Percentiles rank a stretch among this genome's conserved stretches.
Conservation (phyloP, 2,888 invertebrate genomes). For the Muschampia plurimacula region DNA sequence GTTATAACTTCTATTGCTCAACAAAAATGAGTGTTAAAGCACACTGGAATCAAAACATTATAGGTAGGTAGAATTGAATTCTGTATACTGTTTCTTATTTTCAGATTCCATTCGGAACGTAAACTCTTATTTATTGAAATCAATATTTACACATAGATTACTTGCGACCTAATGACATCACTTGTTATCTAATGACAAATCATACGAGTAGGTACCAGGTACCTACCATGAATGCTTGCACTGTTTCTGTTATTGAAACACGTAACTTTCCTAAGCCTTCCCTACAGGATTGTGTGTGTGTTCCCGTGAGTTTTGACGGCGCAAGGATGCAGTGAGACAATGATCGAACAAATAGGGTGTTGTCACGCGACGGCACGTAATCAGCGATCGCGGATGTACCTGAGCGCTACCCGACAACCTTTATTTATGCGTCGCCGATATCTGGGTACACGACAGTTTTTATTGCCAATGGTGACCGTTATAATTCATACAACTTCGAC, state of each 20-base stretch:
- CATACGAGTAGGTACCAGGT: too few species aligned
- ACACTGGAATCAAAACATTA: too few species aligned
- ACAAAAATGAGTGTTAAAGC: too few species aligned
- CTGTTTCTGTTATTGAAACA: background rate
- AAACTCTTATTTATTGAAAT: too few species aligned
- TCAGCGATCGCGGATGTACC: conserved; percentile 76
- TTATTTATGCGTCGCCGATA: conserved; percentile 81
- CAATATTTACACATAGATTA: too few species aligned
- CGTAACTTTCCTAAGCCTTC: background rate
- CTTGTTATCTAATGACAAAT: too few species aligned
- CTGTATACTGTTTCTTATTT: too few species aligned
- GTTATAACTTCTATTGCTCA: too few species aligned
- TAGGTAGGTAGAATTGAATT: too few species aligned
- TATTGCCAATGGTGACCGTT: conserved; percentile 60
- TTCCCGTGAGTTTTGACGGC: conserved; percentile 59
- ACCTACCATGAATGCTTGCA: too few species aligned
- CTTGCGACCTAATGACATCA: too few species aligned
- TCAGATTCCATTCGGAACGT: too few species aligned
- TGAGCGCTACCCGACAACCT: conserved; percentile 70
- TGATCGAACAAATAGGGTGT: conserved; percentile 83
- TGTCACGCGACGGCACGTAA: conserved; percentile 79
- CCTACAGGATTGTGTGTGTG: background rate
- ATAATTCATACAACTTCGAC: conserved; percentile 62
- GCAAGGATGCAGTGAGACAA: conserved; percentile 78
- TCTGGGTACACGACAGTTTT: conserved; percentile 66